Evolutionary conservation across 2,113 vertebrate species (phyloP).

Genomic region (Otis tarda): DNA sequence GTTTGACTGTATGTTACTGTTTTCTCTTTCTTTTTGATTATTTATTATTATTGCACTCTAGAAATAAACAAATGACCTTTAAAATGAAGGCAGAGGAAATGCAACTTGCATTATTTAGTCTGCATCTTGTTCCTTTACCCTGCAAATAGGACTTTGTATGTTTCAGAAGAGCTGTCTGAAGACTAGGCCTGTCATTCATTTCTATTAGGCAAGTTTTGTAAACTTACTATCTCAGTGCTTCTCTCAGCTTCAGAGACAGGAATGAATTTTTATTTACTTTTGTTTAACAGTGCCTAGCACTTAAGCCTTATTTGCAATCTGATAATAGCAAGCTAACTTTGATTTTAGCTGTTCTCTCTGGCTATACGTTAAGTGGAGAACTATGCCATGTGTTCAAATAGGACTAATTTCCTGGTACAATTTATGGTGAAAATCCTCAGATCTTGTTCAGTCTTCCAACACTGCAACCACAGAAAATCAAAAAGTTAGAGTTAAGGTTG

Average conservation of each 20-base stretch:
- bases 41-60: background rate
- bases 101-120: background rate
- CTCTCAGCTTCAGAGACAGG: background rate
- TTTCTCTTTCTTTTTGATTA: background rate
- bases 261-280: background rate
- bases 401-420: background rate
- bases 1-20: background rate
- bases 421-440: background rate
- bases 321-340: background rate
- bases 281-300: background rate
- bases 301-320: background rate
- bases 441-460: background rate
- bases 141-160: background rate
- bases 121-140: background rate
- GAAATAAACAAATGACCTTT: background rate
- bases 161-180: background rate
- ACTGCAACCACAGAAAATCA: background rate
- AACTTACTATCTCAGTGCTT: background rate
- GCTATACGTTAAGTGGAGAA: background rate
- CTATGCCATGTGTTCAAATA: background rate
- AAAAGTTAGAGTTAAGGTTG: background rate
- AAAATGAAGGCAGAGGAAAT: background rate
- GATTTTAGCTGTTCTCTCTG: background rate
- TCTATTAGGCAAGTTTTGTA: background rate
- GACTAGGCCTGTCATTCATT: background rate